Evolutionary conservation across 2,113 vertebrate genomes (phyloP), one percentile per base, ranked within the genome.

Genomic region (Cyrtonyx montezumae): DNA sequence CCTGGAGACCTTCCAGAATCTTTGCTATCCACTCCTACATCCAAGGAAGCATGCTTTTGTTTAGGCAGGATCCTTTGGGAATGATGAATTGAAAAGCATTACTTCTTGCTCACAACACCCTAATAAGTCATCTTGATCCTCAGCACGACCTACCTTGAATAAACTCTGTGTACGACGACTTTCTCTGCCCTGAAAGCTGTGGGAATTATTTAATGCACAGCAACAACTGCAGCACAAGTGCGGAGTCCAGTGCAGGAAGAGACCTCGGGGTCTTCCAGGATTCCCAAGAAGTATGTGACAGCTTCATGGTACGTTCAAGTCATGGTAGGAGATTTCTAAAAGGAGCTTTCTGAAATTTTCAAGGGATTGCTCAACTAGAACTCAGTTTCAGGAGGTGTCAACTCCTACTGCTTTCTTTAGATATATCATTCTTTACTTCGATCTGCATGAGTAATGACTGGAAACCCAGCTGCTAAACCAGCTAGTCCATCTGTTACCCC

Each of bases 401-500:
- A 81, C 87, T 96, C 91, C 94, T 76, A 89, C 89, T 71, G 77
- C 84, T 89, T 91, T 93, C 94, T 92, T 95, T 67, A 89, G 89
- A 79, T 84, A 92, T 45, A 55, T 88, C 78, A 81, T 23, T 70
- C 70, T 87, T 90, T 58, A 46, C 90, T 95, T 94, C 84, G 79
- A 26, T 67, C 82, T 91, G 88, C 63, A 53, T 91, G 90, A 94
- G 86, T 88, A 90, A 95, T 76, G 86, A 85, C 81, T 96, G 84
- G 91, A 93, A 95, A 88, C 75, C 91, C 88, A 96, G 95, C 90
- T 94, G 93, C 88, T 93, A 96, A 95, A 92, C 76, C 93, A 96
- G 79, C 87, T 80, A 94, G 93, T 91, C 95, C 91, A 94, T 91
- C 91, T 95, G 95, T 58, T 91, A 85, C 32, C 87, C 61, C 37